Percentiles rank a stretch among this genome's conserved stretches.
These are phyloP conservation scores for Craseonycteris thonglongyai DNA, from an alignment of 2,113 vertebrate species.

Conservation along the genomic window DNA sequence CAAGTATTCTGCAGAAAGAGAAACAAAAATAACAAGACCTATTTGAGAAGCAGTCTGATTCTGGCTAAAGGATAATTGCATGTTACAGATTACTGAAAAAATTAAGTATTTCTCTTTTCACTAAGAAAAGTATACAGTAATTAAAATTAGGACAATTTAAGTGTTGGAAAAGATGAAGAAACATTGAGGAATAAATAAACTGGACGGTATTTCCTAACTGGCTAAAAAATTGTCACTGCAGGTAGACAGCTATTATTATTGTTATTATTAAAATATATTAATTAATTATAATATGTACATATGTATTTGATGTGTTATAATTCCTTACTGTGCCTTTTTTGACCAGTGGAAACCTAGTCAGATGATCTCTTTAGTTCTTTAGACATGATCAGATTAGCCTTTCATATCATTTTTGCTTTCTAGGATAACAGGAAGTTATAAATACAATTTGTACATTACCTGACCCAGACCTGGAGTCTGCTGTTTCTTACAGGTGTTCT, in stretches of 20 bases:
- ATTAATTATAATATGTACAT: not conserved
- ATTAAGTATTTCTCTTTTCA: constrained; percentile 8
- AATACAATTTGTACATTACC: not conserved
- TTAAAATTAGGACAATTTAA: constrained; percentile 14
- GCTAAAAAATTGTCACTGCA: not conserved
- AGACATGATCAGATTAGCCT: not conserved
- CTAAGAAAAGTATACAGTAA: not conserved
- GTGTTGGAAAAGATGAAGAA: not conserved
- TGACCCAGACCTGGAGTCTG: not conserved
- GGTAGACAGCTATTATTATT: too few species aligned
- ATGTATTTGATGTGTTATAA: not conserved
- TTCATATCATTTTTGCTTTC: not conserved
- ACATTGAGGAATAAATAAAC: not conserved
- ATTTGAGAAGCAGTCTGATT: constrained; percentile 15
- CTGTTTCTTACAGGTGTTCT: not conserved
- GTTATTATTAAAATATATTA: not conserved
- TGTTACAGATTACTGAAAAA: not conserved
- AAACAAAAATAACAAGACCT: not conserved
- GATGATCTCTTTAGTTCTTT: not conserved
- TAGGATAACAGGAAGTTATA: not conserved
- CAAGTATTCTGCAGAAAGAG: not conserved
- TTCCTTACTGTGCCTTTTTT: not conserved
- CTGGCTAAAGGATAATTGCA: not conserved
- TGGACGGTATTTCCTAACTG: not conserved
- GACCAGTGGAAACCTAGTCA: not conserved